Conservation (phyloP, 1,140 invertebrate species). For the Caerostris extrusa region DNA sequence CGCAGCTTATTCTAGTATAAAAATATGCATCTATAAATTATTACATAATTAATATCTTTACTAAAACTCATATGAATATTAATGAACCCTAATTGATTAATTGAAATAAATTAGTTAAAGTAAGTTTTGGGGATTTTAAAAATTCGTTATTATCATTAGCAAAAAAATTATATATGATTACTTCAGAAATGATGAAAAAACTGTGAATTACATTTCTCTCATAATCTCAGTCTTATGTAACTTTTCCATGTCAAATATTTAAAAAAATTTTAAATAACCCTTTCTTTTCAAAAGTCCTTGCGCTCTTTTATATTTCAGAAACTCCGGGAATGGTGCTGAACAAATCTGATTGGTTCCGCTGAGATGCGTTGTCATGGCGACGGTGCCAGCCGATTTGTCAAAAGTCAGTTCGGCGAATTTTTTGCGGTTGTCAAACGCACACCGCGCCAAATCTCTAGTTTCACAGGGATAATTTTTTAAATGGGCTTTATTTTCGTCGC, state of each 20-base stretch:
- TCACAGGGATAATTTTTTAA: slow-evolving; percentile 48
- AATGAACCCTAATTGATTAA: too few species aligned
- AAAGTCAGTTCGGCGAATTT: slow-evolving; percentile 57
- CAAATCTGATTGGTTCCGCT: slow-evolving; percentile 61
- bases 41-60: too few species aligned
- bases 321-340: slow-evolving; percentile 35
- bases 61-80: too few species aligned
- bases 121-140: too few species aligned
- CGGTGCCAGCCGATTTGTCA: slow-evolving; percentile 56
- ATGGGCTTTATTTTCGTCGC: slow-evolving; percentile 29
- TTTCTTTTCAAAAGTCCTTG: slow-evolving; percentile 5
- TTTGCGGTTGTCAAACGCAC: slow-evolving; percentile 59
- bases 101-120: too few species aligned
- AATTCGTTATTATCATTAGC: too few species aligned
- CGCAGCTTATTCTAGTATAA: too few species aligned
- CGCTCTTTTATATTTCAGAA: slow-evolving; percentile 56
- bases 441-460: slow-evolving; percentile 53
- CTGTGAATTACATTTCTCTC: neutral
- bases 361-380: slow-evolving; percentile 46
- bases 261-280: slow-evolving; percentile 8
- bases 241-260: neutral
- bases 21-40: too few species aligned
- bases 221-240: neutral
- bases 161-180: too few species aligned
- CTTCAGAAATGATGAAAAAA: too few species aligned